These are phyloP conservation scores for Rhaphigaster nebulosa DNA, from an alignment of 2,888 invertebrate species.

Conservation along the genomic window DNA sequence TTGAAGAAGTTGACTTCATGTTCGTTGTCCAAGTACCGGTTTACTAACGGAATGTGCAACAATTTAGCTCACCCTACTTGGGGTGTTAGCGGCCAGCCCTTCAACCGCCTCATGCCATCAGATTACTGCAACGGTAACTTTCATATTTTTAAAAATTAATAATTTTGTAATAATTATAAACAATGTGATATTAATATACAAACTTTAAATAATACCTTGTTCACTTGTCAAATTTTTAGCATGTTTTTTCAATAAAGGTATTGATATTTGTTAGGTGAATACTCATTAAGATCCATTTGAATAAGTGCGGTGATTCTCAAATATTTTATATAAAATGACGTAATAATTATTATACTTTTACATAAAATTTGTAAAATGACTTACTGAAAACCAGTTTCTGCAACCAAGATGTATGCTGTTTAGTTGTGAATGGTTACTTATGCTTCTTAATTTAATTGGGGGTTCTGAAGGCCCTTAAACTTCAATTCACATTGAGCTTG, in stretches of 20 bases:
- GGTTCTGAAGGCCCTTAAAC: not conserved
- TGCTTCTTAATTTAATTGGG: not conserved
- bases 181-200: not conserved
- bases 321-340: not conserved
- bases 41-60: slow-evolving; percentile 29
- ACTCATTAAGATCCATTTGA: not conserved
- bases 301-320: not conserved
- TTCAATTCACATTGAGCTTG: not conserved
- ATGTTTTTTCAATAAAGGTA: not conserved
- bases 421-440: too few relatives aligned
- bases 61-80: slow-evolving; percentile 53
- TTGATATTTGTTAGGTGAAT: not conserved
- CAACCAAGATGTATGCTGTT: too few relatives aligned
- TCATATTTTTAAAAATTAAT: not conserved
- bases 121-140: slow-evolving; percentile 49
- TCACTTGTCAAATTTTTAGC: too few relatives aligned
- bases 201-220: not conserved
- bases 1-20: slow-evolving; percentile 3
- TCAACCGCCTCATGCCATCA: not conserved
- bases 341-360: not conserved
- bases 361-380: too few relatives aligned
- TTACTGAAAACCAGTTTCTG: too few relatives aligned
- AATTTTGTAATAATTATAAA: not conserved
- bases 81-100: slow-evolving; percentile 34
- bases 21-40: not conserved